Conservation (phyloP, 2,797 vertebrate species). For the Coreius guichenoti region DNA sequence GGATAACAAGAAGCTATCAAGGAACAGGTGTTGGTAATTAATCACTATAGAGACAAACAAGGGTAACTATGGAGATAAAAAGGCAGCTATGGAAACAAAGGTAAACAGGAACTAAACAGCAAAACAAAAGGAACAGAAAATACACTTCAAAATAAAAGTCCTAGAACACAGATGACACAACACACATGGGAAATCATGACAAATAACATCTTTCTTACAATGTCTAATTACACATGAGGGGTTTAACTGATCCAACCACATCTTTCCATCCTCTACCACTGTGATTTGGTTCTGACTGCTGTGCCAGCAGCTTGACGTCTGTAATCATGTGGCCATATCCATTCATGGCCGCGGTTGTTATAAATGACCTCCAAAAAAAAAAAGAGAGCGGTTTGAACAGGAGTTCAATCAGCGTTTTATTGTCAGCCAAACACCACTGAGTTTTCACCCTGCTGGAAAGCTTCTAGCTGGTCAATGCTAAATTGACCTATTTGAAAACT, state of each 20-base stretch:
- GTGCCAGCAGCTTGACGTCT: not conserved
- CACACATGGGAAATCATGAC: not conserved
- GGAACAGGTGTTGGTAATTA: not conserved
- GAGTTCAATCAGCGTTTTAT: constrained; percentile 21
- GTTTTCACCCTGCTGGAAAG: not conserved
- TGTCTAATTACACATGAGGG: not conserved
- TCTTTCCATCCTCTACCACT: not conserved
- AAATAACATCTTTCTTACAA: not conserved
- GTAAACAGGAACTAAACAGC: not conserved
- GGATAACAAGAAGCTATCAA: not conserved
- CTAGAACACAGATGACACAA: not conserved
- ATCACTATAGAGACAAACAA: not conserved
- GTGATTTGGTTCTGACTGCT: constrained; percentile 5
- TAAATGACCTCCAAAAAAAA: constrained; percentile 30
- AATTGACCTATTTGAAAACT: not conserved
- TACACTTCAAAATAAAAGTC: not conserved
- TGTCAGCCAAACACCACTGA: not conserved
- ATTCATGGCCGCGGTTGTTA: not conserved
- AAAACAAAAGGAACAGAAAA: not conserved
- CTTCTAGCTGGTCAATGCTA: not conserved
- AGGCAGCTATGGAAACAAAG: not conserved
- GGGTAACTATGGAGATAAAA: not conserved
- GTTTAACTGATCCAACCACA: not conserved
- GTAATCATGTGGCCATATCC: constrained; percentile 16
- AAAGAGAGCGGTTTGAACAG: not conserved